Evolutionary conservation across 2,113 vertebrate genomes (phyloP), one percentile per base, ranked within the genome.

Genomic region (Hippocampus zosterae): DNA sequence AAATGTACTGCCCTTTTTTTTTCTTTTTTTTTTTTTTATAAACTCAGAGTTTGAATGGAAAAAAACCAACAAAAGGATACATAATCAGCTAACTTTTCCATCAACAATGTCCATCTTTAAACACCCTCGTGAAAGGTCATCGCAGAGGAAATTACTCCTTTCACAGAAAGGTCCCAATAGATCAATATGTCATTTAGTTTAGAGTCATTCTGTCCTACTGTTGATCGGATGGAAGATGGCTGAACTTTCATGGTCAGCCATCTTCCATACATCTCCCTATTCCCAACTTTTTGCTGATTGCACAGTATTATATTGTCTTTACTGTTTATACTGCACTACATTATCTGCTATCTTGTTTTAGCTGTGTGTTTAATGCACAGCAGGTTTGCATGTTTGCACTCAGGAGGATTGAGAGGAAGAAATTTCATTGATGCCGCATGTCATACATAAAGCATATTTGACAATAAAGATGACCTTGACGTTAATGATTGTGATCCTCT

Each of bases 1-100:
- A 80, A 75, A 80, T 72, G 52, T 74, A 8, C 42, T 55, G 21
- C 9, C 21, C 1, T 55, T 65, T 75, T 77, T 74, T 64, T 33
- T 33, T 33, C 3, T 33, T 3, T 29, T 29, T 42, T 42, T 42
- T 42, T 42, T 65, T 75, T 77, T 74, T 65, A 65, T 64, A 73
- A 73, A 61, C 16, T 16, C 59, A 40, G 19, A 40, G 33, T 62
- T 40, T 62, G 29, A 21, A 40, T 21, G 9, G 3, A n/a, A 62
- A 62, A 46, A 9, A 25, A 18, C 44, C 19, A 44, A 27, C 52
- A 72, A 69, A 63, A 67, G 40, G 42, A 44, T n/a, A 61, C 64
- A 73, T 71, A 72, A 75, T 68, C 62, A 65, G 72, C 41, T 52
- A 42, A 19, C 48, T 15, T 46, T 75, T 71, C 42, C 21, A 41